Evolutionary conservation across 2,888 invertebrate genomes (phyloP), one percentile per base, ranked within the genome.

Genomic region (Tenthredo amoena): DNA sequence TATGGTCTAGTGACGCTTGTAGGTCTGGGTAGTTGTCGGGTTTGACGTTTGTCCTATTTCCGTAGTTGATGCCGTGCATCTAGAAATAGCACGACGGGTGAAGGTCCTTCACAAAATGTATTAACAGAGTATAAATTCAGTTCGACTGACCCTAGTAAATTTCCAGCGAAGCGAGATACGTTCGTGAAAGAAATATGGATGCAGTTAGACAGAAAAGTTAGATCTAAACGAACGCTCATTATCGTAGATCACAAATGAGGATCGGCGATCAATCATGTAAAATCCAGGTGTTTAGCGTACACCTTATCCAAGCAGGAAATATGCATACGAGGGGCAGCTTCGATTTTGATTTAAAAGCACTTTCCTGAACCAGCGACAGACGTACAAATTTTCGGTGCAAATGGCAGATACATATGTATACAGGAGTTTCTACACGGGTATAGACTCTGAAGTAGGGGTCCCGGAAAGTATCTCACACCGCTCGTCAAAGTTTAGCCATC

Each of bases 11-110:
- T 55, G 15, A 31, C 47, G 77, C 55, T 50, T 55, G 55, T 55
- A 34, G 50, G 34, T 55, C 55, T 55, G 55, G 77, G 18, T 34
- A 43, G 74, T 74, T 47, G 21, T 43, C 43, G n/a, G 74, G 40
- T 10, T 34, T 50, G 55, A 55, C 55, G 77, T 77, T 77, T 77
- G 77, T 77, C 77, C 77, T 34, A 77, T 77, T 77, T 47, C 55
- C 77, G 43, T 12, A 43, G 74, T 40, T 47, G 9, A 43, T 77
- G 55, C 55, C 77, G 34, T 55, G 31, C 31, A 34, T 77, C 77
- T 50, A 55, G 77, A 77, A 77, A 50, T 40, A 77, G 34, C 18
- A 50, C 55, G 77, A 77, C 76, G 31, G 47, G 21, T 40, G 71
- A 40, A 40, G 43, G 47, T 76, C 47, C 76, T 47, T 74, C 31